Evolutionary conservation across 2,113 vertebrate species (phyloP).

Genomic region (Sebastes fasciatus): DNA sequence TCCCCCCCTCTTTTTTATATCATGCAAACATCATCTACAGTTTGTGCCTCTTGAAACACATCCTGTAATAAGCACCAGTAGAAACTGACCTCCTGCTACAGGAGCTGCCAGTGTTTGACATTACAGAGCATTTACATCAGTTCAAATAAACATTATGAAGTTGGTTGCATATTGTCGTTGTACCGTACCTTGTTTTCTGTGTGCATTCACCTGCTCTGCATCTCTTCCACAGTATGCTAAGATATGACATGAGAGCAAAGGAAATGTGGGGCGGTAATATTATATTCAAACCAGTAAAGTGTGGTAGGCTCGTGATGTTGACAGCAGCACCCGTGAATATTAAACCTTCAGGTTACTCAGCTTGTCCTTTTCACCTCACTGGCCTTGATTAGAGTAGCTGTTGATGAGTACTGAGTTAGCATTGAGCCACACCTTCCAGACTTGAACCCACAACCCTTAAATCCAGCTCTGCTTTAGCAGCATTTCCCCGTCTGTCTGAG

Average conservation of each 20-base stretch:
- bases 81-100: conserved; percentile 22
- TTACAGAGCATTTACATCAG: conserved; percentile 5
- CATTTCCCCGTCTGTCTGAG: conserved; percentile 23
- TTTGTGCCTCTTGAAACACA: conserved; percentile 50
- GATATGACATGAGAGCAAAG: conserved; percentile 29
- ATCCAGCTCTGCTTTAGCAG: conserved; percentile 46
- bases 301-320: not conserved
- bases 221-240: conserved; percentile 7
- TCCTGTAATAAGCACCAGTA: conserved; percentile 44
- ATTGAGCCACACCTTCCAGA: conserved; percentile 1
- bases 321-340: not conserved
- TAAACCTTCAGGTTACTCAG: not conserved
- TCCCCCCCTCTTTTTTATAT: not conserved
- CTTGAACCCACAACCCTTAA: not conserved
- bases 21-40: conserved; percentile 62
- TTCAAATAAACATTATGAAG: conserved; percentile 29
- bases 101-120: conserved; percentile 30
- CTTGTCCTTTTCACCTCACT: not conserved
- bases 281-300: conserved; percentile 26
- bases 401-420: conserved; percentile 11
- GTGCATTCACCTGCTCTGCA: not conserved
- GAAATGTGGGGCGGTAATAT: not conserved
- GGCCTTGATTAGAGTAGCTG: not conserved
- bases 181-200: not conserved
- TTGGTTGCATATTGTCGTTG: conserved; percentile 55